phyloP scores from a whole-genome alignment of 2,113 vertebrate genomes.

The Corythoichthys intestinalis region DNA sequence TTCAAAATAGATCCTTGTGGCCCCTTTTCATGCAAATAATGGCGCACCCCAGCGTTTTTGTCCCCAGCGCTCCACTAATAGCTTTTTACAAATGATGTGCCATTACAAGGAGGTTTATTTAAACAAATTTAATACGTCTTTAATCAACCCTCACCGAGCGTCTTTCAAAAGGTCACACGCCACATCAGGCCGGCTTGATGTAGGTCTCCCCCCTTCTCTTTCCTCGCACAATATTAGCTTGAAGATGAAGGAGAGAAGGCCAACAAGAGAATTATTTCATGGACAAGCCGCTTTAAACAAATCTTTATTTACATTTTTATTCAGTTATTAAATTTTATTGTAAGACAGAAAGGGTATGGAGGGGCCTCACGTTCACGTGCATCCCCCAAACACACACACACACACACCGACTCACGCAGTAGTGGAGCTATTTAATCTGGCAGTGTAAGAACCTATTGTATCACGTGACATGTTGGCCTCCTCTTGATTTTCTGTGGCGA shows the following conservation, averaged over 20 bases:
- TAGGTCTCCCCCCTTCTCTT: not conserved
- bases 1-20: constrained; percentile 85
- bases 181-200: constrained; percentile 80
- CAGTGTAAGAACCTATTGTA: constrained; percentile 67
- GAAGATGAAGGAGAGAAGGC: constrained; percentile 74
- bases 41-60: constrained; percentile 82
- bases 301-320: constrained; percentile 99
- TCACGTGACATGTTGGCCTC: constrained; percentile 55
- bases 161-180: constrained; percentile 99
- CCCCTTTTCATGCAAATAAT: constrained; percentile 99
- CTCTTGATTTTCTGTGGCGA: constrained; percentile 41
- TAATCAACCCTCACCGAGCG: constrained; percentile 93
- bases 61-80: constrained; percentile 87
- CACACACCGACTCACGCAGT: constrained; percentile 68
- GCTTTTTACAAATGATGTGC: constrained; percentile 99
- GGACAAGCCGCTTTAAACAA: constrained; percentile 98
- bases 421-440: constrained; percentile 86
- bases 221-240: constrained; percentile 86
- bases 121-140: constrained; percentile 99
- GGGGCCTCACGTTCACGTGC: constrained; percentile 48
- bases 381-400: constrained; percentile 72
- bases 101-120: constrained; percentile 99
- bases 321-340: constrained; percentile 99
- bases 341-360: constrained; percentile 48
- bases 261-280: constrained; percentile 87